Percentiles rank a stretch among this genome's conserved stretches.
Evolutionary conservation across 2,113 vertebrate species (phyloP).

Genomic region (Thomomys bottae): DNA sequence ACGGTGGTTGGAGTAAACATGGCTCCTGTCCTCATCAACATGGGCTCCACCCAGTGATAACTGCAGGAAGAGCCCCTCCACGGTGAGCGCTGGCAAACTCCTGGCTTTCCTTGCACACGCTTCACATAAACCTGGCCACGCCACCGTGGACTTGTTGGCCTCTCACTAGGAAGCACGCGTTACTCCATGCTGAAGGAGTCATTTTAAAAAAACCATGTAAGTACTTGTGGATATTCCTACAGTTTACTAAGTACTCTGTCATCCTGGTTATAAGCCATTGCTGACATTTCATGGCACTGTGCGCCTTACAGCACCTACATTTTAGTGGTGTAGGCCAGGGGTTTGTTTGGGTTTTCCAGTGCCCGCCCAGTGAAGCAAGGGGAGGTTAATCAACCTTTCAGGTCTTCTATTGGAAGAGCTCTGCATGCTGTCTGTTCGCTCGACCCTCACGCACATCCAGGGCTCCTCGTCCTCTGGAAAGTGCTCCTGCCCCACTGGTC

Average conservation of each 20-base stretch:
- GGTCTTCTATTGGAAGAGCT: background rate
- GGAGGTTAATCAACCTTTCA: too few relatives aligned
- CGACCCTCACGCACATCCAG: background rate
- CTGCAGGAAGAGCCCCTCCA: background rate
- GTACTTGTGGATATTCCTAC: fast-evolving
- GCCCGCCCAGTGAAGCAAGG: fast-evolving
- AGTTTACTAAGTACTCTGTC: background rate
- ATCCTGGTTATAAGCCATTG: background rate
- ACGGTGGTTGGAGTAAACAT: too few relatives aligned
- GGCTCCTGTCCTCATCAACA: fast-evolving
- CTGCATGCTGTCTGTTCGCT: fast-evolving
- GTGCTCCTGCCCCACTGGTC: background rate
- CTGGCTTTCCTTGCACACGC: background rate
- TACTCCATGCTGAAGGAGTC: background rate
- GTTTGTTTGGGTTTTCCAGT: too few relatives aligned
- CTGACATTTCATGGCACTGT: background rate
- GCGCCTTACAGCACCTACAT: fast-evolving
- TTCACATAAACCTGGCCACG: background rate
- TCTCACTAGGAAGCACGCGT: fast-evolving
- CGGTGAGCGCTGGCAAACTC: background rate
- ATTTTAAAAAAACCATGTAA: too few relatives aligned
- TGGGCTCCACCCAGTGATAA: fast-evolving
- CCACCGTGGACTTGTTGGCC: background rate
- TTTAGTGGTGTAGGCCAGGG: background rate
- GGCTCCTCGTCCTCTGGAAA: background rate